Conservation (phyloP, 2,888 invertebrate species). For the Peribatodes rhomboidaria region DNA sequence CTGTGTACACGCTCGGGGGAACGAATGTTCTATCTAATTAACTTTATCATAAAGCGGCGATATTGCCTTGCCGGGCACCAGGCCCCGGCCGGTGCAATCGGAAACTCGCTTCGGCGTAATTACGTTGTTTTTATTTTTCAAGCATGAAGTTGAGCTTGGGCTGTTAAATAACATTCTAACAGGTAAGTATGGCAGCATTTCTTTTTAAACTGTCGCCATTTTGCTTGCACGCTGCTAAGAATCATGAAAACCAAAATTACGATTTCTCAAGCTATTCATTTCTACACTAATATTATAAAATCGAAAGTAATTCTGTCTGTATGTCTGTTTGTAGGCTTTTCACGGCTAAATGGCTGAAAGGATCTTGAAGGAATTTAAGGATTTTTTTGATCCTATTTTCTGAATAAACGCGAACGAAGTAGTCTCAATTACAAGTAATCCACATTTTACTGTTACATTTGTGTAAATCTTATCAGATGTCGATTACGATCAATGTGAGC, state of each 20-base stretch:
- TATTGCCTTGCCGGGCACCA: slow-evolving; percentile 75
- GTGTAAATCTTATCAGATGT: slow-evolving; percentile 13
- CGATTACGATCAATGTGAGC: slow-evolving; percentile 14
- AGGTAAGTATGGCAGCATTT: neutral
- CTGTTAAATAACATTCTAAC: slow-evolving; percentile 4
- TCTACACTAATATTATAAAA: no score
- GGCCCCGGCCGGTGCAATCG: slow-evolving; percentile 62
- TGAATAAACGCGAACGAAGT: no score
- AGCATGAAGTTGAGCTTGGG: slow-evolving; percentile 42
- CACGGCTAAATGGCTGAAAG: no score
- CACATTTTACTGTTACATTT: neutral
- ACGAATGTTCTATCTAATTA: slow-evolving; percentile 84
- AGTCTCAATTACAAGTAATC: neutral
- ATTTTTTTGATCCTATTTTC: no score
- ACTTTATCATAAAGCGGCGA: slow-evolving; percentile 82
- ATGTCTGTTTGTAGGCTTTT: no score
- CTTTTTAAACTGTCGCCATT: no score
- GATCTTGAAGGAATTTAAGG: no score
- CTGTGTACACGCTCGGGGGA: slow-evolving; percentile 78
- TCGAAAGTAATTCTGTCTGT: no score
- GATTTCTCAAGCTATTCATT: no score
- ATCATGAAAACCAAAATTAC: no score
- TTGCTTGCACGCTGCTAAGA: no score
- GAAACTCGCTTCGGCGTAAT: slow-evolving; percentile 66
- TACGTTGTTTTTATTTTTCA: slow-evolving; percentile 52